These are phyloP conservation scores for Tetranychus urticae DNA, from an alignment of 1,140 invertebrate species.

Conservation along the genomic window DNA sequence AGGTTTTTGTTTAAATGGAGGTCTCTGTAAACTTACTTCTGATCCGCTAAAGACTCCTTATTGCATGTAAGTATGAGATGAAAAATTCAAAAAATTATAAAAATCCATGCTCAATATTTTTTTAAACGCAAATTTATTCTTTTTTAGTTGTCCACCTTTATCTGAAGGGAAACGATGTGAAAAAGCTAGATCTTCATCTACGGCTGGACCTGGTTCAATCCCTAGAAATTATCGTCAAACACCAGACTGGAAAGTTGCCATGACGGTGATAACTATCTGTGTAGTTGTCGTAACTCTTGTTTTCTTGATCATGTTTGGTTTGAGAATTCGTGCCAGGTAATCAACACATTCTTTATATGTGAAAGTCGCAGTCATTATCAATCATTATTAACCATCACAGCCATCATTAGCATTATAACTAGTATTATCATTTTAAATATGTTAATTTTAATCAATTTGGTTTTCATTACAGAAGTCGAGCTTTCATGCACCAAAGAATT, in stretches of 20 bases:
- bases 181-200: background rate
- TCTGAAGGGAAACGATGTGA: slow-evolving; percentile 21
- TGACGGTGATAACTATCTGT: slow-evolving; percentile 4
- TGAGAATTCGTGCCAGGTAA: background rate
- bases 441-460: background rate
- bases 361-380: background rate
- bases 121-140: too few relatives aligned
- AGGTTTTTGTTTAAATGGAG: slow-evolving; percentile 31
- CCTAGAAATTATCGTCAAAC: background rate
- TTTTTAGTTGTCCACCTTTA: slow-evolving; percentile 17
- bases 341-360: too few relatives aligned
- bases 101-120: too few relatives aligned
- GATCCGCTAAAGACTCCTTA: slow-evolving; percentile 12
- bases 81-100: too few relatives aligned
- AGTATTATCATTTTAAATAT: background rate
- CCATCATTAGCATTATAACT: background rate
- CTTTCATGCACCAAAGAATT: slow-evolving; percentile 50
- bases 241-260: background rate
- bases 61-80: slow-evolving; percentile 20
- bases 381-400: background rate
- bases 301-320: background rate
- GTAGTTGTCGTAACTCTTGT: background rate
- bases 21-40: slow-evolving; percentile 22
- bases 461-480: slow-evolving; percentile 25
- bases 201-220: too few relatives aligned